Base-by-base conservation (phyloP, 2,797 vertebrate species). In the Anguilla marmorata region DNA sequence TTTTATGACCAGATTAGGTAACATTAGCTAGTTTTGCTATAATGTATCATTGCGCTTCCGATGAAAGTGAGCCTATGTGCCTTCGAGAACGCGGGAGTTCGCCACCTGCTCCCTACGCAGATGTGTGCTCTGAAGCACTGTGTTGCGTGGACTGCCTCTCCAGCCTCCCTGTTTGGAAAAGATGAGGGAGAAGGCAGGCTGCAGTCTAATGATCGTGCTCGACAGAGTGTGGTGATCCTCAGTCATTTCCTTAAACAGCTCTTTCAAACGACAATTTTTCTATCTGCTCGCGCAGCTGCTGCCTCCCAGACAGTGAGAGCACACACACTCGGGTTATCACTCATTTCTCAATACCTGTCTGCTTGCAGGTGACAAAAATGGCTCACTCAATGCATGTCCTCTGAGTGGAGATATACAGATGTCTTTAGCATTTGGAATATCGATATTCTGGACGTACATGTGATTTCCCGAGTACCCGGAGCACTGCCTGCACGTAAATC, bases 121-220 rank as follows among this genome's bases (percentile, higher is more conserved):
- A 33, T 54, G 30, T 74, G 66, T 19, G 24, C 24, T 41, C 37
- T 76, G 11, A 86, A 86, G 79, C 48, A 24, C 69, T 45, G 45
- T 56, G 82, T n/a, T 12, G 7, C 30, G 30, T 56, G 19, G 21
- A 21, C 54, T 69, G 14, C 45, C 12, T 79, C 50, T 52, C 21
- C 72, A 54, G 37, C 9, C 6, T 41, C 63, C 24, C 76, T 1
- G 58, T 87, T 88, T 60, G 79, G 24, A 11, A 83, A 87, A 48
- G 66, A 41, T 33, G 50, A 33, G 87, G 54, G 37, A 14, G 45
- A n/a, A n/a, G 24, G 87, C 66, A 11, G 54, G 74, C 76, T 52
- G 54, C 76, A 8, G 76, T 63, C 88, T 89, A 86, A 89, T 86
- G 85, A 84, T 86, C 41, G 76, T 63, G 86, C 37, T 63, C 88